Conservation (phyloP, 2,113 vertebrate genomes). For the Eulemur rufifrons region DNA sequence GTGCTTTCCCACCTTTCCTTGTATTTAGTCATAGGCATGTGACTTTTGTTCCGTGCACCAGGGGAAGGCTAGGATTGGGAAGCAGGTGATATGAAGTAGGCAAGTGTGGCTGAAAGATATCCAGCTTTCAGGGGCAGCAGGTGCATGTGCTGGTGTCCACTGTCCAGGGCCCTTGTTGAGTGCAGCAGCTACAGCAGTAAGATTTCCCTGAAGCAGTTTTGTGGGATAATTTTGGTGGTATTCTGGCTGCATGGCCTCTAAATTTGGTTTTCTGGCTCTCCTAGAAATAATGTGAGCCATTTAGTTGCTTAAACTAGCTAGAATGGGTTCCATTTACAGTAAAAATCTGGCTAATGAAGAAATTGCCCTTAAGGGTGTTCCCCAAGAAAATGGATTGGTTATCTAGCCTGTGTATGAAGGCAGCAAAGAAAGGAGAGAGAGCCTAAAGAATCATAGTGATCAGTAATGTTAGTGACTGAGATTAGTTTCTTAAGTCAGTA, state of each 20-base stretch:
- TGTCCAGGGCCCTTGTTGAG: background rate
- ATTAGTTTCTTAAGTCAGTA: background rate
- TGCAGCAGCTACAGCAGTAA: background rate
- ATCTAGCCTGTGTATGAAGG: background rate
- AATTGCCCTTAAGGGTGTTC: background rate
- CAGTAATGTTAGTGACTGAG: background rate
- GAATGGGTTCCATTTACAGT: background rate
- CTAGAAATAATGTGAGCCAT: background rate
- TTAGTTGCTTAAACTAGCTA: background rate
- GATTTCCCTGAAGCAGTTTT: background rate
- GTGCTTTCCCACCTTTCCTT: background rate
- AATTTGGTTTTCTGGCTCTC: background rate
- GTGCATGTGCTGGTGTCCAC: background rate
- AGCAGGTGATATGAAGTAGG: background rate
- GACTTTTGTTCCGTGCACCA: background rate
- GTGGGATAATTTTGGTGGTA: no score
- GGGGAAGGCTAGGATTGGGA: no score
- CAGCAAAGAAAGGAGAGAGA: background rate
- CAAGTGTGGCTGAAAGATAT: background rate
- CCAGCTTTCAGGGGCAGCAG: background rate
- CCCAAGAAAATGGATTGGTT: background rate
- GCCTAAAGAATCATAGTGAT: background rate
- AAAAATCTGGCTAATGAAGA: background rate
- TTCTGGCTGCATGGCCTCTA: background rate
- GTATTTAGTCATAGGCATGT: background rate